Evolutionary conservation across 2,113 vertebrate species (phyloP).

Genomic region (Dolichotis patagonum): DNA sequence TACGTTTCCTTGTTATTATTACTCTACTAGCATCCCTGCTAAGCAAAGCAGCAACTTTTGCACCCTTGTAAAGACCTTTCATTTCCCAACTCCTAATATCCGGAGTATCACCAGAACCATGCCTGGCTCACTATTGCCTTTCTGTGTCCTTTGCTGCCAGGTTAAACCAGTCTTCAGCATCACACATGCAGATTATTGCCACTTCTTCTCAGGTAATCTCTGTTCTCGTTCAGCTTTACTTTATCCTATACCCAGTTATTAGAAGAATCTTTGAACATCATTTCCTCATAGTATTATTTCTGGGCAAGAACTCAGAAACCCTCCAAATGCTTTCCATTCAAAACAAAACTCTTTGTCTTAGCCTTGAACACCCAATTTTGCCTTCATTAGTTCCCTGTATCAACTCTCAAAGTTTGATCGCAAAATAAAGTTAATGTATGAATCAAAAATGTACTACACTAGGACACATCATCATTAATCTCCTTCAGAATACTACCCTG

Average conservation of each 20-base stretch:
- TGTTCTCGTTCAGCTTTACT: neutral
- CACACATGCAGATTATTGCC: neutral
- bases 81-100: neutral
- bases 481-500: neutral
- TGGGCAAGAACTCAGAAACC: neutral
- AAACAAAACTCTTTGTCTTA: slow-evolving; percentile 32
- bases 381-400: slow-evolving; percentile 28
- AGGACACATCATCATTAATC: neutral
- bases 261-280: neutral
- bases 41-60: neutral
- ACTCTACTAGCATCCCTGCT: neutral
- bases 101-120: neutral
- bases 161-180: neutral
- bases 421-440: neutral
- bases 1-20: neutral
- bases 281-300: slow-evolving; percentile 38
- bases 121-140: neutral
- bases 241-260: neutral
- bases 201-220: neutral
- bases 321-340: slow-evolving; percentile 27
- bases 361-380: neutral
- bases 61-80: neutral
- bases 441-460: neutral
- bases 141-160: neutral
- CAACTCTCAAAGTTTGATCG: neutral